Evolutionary conservation across 2,888 invertebrate genomes (phyloP), one percentile per base, ranked within the genome.

Genomic region (Phyllotreta cruciferae): DNA sequence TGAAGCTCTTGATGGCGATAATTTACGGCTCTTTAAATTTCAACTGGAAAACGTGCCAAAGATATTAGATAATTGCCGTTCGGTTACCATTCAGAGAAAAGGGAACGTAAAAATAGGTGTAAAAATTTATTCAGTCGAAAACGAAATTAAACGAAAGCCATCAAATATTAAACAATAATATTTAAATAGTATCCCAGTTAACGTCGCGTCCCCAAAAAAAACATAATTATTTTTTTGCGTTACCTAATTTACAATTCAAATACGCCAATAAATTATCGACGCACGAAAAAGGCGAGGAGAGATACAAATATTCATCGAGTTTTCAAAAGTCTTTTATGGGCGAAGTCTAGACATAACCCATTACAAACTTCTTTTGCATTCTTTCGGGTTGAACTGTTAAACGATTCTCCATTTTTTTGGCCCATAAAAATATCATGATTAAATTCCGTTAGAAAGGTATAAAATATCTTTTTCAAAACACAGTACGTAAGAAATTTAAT

Each of bases 11-110:
- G 34, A 56, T 56, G 44, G 35, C 41, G 41, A 39, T 56, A 56
- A 56, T 56, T 56, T 56, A 56, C 56, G 56, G 42, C 56, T 44
- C 56, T 56, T 56, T 44, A 56, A 56, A 56, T 36, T 56, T 56
- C 44, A 56, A 39, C 44, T 39, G 36, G 39, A 56, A 44, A 36
- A 42, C 55, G 55, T 55, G 34, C 37, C 41, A 41, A 41, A 41
- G 44, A 44, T 44, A 44, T 14, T n/a, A 7, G 44, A 44, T 44
- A 44, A 44, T 44, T 7, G 44, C 44, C 6, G 44, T 44, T 44
- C 2, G 44, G 44, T 44, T 44, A n/a, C 44, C 11, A 13, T 44
- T 44, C 10, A 1, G 7, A 10, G 4, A n/a, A 6, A 7, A 44
- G 5, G 14, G 10, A 44, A n/a, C 10, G 14, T 13, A 44, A 14